Percentiles rank a stretch among this genome's conserved stretches.
Evolutionary conservation across 92 coral and sea anemone species (phyloP).

Genomic region (Epizoanthus scotinus): DNA sequence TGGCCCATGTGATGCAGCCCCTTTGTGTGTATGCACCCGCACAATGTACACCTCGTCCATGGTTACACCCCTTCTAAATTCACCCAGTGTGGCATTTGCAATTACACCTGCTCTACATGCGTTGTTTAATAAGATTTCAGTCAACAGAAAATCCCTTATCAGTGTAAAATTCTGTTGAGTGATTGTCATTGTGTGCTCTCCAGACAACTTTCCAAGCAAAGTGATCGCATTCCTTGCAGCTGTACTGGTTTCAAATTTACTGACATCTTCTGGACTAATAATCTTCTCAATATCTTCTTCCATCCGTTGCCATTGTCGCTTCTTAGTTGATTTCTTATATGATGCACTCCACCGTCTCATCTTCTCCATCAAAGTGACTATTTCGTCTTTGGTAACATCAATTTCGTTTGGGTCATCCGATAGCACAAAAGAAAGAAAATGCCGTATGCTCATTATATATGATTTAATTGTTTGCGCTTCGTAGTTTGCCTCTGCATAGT

Average conservation of each 20-base stretch:
- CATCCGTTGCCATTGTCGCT: constrained; percentile 33
- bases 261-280: no score
- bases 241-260: constrained; percentile 31
- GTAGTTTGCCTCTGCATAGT: constrained; percentile 49
- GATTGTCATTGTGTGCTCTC: not conserved
- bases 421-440: constrained; percentile 59
- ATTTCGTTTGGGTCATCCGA: constrained; percentile 62
- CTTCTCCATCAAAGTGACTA: constrained; percentile 43
- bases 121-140: constrained; percentile 34
- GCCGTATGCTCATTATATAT: constrained; percentile 69
- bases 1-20: constrained; percentile 34
- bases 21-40: constrained; percentile 20
- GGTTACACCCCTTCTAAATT: constrained; percentile 1
- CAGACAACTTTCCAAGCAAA: constrained; percentile 20
- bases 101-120: constrained; percentile 36
- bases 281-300: constrained; percentile 14
- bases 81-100: constrained; percentile 27
- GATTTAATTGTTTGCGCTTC: constrained; percentile 66
- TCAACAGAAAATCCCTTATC: constrained; percentile 24
- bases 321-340: constrained; percentile 48
- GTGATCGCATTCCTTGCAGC: constrained; percentile 36
- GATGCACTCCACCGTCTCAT: constrained; percentile 54
- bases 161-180: constrained; percentile 29
- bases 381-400: constrained; percentile 28
- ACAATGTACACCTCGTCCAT: constrained; percentile 6